A percentile compares a stretch with the other conserved stretches of the same genome.
These are phyloP conservation scores for Proales similis DNA, from an alignment of 1,140 invertebrate species.

Conservation along the genomic window DNA sequence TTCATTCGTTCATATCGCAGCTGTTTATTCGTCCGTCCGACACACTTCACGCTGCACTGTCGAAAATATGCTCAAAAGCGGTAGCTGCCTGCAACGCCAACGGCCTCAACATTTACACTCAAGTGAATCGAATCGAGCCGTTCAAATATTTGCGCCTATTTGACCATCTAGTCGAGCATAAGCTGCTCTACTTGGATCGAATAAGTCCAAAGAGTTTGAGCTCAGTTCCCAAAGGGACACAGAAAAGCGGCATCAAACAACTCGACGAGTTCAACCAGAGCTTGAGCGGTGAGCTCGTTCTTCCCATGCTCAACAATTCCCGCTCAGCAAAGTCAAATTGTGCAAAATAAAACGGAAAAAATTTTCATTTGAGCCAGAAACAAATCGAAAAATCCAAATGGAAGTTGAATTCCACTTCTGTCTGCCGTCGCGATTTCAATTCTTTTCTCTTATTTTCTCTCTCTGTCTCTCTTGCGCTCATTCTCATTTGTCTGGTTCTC, in stretches of 20 bases:
- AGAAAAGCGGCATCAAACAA: not conserved
- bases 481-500: not conserved
- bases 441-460: slow-evolving; percentile 29
- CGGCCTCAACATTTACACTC: not conserved
- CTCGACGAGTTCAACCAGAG: slow-evolving; percentile 14
- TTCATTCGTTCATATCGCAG: slow-evolving; percentile 19
- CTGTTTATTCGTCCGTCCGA: not conserved
- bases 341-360: too few species aligned
- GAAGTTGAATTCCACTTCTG: too few species aligned
- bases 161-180: slow-evolving; percentile 16
- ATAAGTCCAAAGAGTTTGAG: too few species aligned
- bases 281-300: slow-evolving; percentile 4
- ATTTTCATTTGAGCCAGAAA: too few species aligned
- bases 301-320: too few species aligned
- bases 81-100: not conserved
- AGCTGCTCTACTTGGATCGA: not conserved
- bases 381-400: too few species aligned
- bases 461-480: not conserved
- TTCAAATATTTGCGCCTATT: slow-evolving; percentile 19
- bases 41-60: not conserved
- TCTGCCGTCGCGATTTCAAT: too few species aligned
- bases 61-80: slow-evolving; percentile 1
- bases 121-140: not conserved
- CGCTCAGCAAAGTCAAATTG: slow-evolving; percentile 23
- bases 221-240: not conserved